phyloP scores from a whole-genome alignment of 1,140 invertebrate species.

The Samia ricini region DNA sequence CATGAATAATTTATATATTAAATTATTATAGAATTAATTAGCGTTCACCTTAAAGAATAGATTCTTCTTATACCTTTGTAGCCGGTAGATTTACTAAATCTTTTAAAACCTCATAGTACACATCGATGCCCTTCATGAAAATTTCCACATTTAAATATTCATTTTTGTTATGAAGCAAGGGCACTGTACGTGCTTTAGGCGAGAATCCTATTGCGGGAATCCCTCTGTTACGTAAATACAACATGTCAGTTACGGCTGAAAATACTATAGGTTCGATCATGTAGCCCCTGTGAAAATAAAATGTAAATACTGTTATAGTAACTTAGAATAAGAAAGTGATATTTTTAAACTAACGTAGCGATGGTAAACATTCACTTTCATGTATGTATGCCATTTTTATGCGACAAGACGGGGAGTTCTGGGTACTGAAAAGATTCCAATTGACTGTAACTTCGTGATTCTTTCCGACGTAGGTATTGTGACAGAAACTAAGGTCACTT shows the following conservation, averaged over 20 bases:
- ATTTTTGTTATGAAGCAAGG: conserved; percentile 86
- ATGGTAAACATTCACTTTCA: too few species aligned
- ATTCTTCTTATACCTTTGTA: neutral
- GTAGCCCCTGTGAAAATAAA: conserved; percentile 72
- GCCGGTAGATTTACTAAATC: conserved; percentile 71
- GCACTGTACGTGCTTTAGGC: conserved; percentile 86
- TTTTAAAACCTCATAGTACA: conserved; percentile 82
- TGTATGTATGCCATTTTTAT: too few species aligned
- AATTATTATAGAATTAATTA: too few species aligned
- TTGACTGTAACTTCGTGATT: too few species aligned
- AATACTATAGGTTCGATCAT: conserved; percentile 43
- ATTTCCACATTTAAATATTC: conserved; percentile 85
- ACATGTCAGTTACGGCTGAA: conserved; percentile 49
- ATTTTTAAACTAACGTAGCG: too few species aligned
- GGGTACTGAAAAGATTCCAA: too few species aligned
- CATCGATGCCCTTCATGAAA: conserved; percentile 85
- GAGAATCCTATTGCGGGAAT: conserved; percentile 89
- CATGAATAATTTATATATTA: too few species aligned
- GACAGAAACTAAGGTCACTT: too few species aligned
- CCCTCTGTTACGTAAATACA: conserved; percentile 71
- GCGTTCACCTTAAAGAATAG: too few species aligned
- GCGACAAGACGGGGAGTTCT: too few species aligned
- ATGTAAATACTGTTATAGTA: neutral
- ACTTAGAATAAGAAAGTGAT: too few species aligned
- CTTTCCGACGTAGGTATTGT: too few species aligned